Conservation (phyloP, 2,888 invertebrate species). For the Caenorhabditis sp. region DNA sequence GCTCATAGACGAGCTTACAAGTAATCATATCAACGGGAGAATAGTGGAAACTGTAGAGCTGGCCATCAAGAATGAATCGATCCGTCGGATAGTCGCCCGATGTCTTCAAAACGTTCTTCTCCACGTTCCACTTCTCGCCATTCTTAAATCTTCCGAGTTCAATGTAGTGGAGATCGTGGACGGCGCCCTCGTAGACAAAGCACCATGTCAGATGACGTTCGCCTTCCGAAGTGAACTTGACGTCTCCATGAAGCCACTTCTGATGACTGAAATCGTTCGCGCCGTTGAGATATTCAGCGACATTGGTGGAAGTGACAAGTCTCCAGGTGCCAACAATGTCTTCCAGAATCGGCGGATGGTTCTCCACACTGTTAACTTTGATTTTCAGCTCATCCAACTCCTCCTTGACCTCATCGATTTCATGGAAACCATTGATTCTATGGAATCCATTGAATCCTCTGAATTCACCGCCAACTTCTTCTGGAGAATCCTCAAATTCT, state of each 20-base stretch:
- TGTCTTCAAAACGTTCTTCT: slow-evolving; percentile 8
- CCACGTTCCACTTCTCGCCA: slow-evolving; percentile 14
- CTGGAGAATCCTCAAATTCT: too few relatives aligned
- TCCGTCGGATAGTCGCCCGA: slow-evolving; percentile 2
- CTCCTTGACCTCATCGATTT: neutral
- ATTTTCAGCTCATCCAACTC: neutral
- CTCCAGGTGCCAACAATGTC: slow-evolving; percentile 18
- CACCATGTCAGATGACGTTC: too few relatives aligned
- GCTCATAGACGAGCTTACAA: neutral
- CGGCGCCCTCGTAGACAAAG: too few relatives aligned
- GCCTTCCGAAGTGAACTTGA: neutral
- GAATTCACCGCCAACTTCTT: too few relatives aligned
- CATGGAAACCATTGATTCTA: too few relatives aligned
- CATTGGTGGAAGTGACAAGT: neutral
- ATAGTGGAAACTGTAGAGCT: neutral
- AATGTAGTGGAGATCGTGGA: neutral
- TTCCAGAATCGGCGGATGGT: neutral
- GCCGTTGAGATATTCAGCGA: neutral
- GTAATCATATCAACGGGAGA: neutral
- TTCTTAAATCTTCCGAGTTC: neutral
- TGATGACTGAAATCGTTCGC: neutral
- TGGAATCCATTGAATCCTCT: too few relatives aligned
- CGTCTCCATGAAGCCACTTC: neutral
- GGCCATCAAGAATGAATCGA: slow-evolving; percentile 11
- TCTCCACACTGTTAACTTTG: neutral